phyloP scores from a whole-genome alignment of 2,113 vertebrate species.

The Gila orcuttii region DNA sequence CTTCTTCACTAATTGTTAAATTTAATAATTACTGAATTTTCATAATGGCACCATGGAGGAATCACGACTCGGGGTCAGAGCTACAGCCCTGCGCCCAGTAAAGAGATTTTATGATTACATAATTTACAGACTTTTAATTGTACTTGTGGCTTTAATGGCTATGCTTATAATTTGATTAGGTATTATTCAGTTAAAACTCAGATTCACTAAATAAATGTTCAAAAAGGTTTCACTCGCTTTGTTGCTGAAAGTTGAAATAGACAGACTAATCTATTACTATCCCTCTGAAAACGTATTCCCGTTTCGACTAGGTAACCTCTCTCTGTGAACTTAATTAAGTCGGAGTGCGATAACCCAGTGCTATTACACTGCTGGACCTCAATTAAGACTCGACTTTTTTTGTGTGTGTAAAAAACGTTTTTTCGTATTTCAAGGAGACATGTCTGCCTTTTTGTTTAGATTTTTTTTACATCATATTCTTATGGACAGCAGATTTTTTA shows the following conservation, averaged over 20 bases:
- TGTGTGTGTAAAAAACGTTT: too few species aligned
- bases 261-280: not conserved
- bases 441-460: not conserved
- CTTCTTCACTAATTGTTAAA: conserved; percentile 6
- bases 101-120: conserved; percentile 8
- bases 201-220: not conserved
- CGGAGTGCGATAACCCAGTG: not conserved
- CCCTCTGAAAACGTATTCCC: not conserved
- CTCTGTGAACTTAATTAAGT: conserved; percentile 23
- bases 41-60: not conserved
- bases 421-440: not conserved
- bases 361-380: conserved; percentile 6
- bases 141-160: not conserved
- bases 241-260: not conserved
- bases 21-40: conserved; percentile 5
- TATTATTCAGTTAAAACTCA: not conserved
- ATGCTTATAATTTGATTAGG: not conserved
- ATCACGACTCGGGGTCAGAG: not conserved
- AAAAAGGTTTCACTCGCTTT: not conserved
- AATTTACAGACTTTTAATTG: conserved; percentile 11
- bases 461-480: not conserved
- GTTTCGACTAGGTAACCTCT: conserved; percentile 1
- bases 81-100: not conserved
- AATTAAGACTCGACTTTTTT: not conserved
- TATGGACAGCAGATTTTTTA: not conserved